Evolutionary conservation across 2,113 vertebrate species (phyloP).

Genomic region (Oplegnathus fasciatus): DNA sequence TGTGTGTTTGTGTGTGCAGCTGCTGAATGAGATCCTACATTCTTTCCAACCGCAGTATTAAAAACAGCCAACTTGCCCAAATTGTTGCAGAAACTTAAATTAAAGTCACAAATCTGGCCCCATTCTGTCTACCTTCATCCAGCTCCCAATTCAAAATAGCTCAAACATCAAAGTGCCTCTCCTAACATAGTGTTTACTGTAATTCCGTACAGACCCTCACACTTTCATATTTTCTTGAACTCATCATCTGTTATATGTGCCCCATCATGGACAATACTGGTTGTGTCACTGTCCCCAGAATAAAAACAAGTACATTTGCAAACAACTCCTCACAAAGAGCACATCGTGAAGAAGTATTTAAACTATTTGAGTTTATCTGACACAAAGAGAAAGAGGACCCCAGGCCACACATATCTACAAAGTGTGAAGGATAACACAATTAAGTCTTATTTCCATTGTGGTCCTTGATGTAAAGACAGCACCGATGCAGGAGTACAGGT

Average conservation of each 20-base stretch:
- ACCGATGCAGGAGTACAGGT: too few relatives aligned
- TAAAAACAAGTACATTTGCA: neutral
- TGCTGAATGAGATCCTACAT: neutral
- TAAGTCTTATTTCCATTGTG: too few relatives aligned
- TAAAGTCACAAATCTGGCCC: slow-evolving; percentile 5
- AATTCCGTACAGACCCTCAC: neutral
- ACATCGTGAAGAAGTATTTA: neutral
- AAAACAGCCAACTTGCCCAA: neutral
- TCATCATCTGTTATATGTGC: too few relatives aligned
- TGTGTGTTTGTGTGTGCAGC: neutral
- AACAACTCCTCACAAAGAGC: neutral
- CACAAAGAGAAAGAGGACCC: neutral
- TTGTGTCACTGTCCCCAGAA: neutral
- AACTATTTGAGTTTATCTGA: too few relatives aligned
- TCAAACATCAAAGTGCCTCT: neutral
- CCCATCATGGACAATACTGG: neutral
- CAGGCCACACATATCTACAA: neutral
- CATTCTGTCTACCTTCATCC: slow-evolving; percentile 22
- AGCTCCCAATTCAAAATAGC: slow-evolving; percentile 2
- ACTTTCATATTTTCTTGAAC: neutral
- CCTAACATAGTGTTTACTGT: too few relatives aligned
- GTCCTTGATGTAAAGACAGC: too few relatives aligned
- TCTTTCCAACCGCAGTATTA: neutral
- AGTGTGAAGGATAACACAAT: too few relatives aligned
- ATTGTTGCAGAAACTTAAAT: neutral